Percentiles rank a stretch among this genome's conserved stretches.
These are phyloP conservation scores for Lerema accius DNA, from an alignment of 1,140 invertebrate species.

Conservation along the genomic window DNA sequence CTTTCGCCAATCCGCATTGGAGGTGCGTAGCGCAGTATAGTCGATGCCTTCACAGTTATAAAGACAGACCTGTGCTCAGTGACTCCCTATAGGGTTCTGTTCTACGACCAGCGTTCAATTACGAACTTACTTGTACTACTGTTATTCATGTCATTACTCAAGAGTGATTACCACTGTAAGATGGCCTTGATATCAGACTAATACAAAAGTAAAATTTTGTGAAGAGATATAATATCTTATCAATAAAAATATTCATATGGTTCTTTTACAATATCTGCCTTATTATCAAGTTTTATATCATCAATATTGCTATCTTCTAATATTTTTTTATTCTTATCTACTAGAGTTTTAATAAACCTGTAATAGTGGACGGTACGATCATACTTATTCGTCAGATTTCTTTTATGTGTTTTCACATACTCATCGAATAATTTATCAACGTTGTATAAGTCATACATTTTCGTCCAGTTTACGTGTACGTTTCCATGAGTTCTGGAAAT, in stretches of 20 bases:
- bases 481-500: slow-evolving; percentile 24
- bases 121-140: too few relatives aligned
- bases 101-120: too few relatives aligned
- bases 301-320: slow-evolving; percentile 32
- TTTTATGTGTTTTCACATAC: slow-evolving; percentile 40
- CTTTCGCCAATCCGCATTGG: too few relatives aligned
- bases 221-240: neutral
- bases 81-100: too few relatives aligned
- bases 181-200: too few relatives aligned
- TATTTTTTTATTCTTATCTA: slow-evolving; percentile 49
- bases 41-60: too few relatives aligned
- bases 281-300: slow-evolving; percentile 35
- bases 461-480: slow-evolving; percentile 36
- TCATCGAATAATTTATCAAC: slow-evolving; percentile 44
- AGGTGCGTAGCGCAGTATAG: too few relatives aligned
- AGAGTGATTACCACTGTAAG: too few relatives aligned
- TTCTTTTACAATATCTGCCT: slow-evolving; percentile 48
- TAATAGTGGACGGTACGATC: slow-evolving; percentile 43
- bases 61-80: too few relatives aligned
- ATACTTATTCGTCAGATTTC: slow-evolving; percentile 37
- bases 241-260: slow-evolving; percentile 44
- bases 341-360: slow-evolving; percentile 54
- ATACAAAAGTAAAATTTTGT: too few relatives aligned
- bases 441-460: slow-evolving; percentile 52
- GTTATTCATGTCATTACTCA: too few relatives aligned